Evolutionary conservation across 2,888 invertebrate genomes (phyloP), one percentile per base, ranked within the genome.

Genomic region (Acanthosoma haemorrhoidale): DNA sequence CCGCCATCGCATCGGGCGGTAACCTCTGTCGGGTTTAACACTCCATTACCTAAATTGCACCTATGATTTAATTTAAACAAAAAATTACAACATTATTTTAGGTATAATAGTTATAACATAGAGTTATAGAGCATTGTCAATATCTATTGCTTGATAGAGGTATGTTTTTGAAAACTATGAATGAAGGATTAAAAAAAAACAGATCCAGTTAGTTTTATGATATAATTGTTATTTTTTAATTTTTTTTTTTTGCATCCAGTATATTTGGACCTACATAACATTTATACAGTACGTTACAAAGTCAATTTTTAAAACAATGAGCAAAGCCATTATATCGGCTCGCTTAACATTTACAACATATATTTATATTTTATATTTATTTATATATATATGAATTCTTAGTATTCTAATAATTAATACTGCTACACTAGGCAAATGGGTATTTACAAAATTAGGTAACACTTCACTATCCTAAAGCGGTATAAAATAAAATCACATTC

Each of bases 401-500:
- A 67, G 3, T 57, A 16, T 8, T 25, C 43, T 67, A 67, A 51
- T 16, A 15, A 36, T 25, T 68, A 68, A 68, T 68, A 68, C 68
- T 68, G 68, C 68, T 59, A 68, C 16, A 68, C 68, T 68, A 68
- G 59, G 34, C 59, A 59, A 11, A 3, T 59, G 68, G 34, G 36
- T 72, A 72, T 72, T 38, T 72, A 72, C 72, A 72, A 71, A 66
- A 69, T 61, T 64, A 70, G 73, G 71, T 73, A 73, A 73, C 71
- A 73, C 70, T 58, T 70, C 63, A 59, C 68, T 70, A 67, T 61
- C 71, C 39, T 64, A 38, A 73, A 73, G 73, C 73, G 71, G 73
- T 73, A 73, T 69, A 73, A 73, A 73, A 73, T 73, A 73, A 73
- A 73, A 73, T 73, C 73, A 73, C 73, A 73, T 73, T 59, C 36